Evolutionary conservation across 2,113 vertebrate genomes (phyloP), one percentile per base, ranked within the genome.

Genomic region (Jacana jacana): DNA sequence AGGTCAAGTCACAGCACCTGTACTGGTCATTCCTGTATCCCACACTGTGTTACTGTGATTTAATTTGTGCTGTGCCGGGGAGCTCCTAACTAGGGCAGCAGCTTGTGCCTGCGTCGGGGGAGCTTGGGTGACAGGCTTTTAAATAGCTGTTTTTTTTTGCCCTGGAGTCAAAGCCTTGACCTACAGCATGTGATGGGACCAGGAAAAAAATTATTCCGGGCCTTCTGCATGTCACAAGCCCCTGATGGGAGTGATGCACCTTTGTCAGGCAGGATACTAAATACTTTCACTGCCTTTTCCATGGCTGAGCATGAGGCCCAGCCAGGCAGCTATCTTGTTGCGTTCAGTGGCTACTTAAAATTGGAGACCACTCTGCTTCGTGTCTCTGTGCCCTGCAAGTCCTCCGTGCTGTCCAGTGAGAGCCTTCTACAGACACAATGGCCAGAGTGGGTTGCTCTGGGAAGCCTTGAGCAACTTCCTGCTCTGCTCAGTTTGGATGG

Each of bases 161-260:
- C 40, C 10, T 6, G 71, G 86, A n/a, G n/a, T n/a, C n/a, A n/a
- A n/a, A 81, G 57, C 81, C 69, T 84, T 91, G 83, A 81, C 81
- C 81, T 75, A 46, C 30, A 40, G 52, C 52, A 18, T 17, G 52
- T 76, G 78, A 40, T 2, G 6, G 52, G 6, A 9, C 6, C 55
- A 40, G 65, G 17, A 60, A 44, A 48, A 30, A 31, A 79, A 49
- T 33, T 52, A 39, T 52, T n/a, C 55, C n/a, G 60, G 31, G 46
- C 40, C 7, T 77, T 35, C 14, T n/a, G 77, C 49, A 23, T 24
- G 6, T 44, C 39, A 0, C 0, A 0, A 7, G 9, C 31, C 13
- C 5, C n/a, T 7, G 0, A 7, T 4, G 3, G 1, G 1, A 18
- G 71, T 23, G 68, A 15, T 0, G 0, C 68, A 4, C 83, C 60